phyloP scores from a whole-genome alignment of 2,113 vertebrate species.

The Neopipo cinnamomea region DNA sequence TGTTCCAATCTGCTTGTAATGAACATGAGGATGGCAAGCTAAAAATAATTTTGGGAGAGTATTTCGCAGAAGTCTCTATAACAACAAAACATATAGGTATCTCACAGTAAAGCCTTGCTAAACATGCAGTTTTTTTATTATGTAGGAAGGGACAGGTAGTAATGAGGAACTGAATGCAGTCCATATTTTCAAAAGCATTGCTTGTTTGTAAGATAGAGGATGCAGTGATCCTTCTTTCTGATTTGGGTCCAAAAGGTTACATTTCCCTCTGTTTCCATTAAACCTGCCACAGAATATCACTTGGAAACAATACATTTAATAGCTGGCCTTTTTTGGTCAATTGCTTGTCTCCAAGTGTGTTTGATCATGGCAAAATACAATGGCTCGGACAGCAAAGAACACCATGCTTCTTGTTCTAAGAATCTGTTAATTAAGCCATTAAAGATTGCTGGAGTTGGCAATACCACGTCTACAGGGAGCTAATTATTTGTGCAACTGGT shows the following conservation, averaged over 20 bases:
- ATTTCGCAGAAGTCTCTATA: not conserved
- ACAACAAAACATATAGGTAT: not conserved
- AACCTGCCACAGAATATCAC: not conserved
- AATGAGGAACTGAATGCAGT: not conserved
- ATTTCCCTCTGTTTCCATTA: not conserved
- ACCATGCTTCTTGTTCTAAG: not conserved
- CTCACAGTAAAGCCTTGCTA: not conserved
- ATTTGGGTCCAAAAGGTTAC: not conserved
- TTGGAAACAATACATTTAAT: not conserved
- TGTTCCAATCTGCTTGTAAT: not conserved
- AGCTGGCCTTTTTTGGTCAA: not conserved
- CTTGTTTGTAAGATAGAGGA: not conserved
- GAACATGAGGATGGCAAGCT: not conserved
- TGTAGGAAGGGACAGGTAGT: not conserved
- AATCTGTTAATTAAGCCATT: slow-evolving; percentile 18
- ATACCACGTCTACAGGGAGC: slow-evolving; percentile 20
- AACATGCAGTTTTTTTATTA: not conserved
- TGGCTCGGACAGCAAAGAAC: not conserved
- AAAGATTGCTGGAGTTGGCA: slow-evolving; percentile 16
- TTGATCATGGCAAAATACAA: not conserved
- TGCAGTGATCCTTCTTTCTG: not conserved
- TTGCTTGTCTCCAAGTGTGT: not conserved
- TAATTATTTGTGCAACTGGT: slow-evolving; percentile 34
- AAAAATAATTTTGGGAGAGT: not conserved
- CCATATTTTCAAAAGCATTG: not conserved